These are phyloP conservation scores for Arothron firmamentum DNA, from an alignment of 2,113 vertebrate genomes.

Conservation along the genomic window DNA sequence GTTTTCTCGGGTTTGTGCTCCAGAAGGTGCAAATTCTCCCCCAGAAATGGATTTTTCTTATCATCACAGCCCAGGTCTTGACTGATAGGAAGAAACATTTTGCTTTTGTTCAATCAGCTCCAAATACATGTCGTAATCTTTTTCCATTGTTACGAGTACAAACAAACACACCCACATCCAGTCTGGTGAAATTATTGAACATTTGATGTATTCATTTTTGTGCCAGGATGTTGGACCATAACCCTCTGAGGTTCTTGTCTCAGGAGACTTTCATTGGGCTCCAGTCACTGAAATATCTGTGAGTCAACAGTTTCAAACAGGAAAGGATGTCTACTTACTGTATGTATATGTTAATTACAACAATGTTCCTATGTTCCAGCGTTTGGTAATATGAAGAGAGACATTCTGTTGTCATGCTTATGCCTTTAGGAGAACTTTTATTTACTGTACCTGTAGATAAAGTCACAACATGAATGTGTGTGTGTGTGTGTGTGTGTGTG, in stretches of 20 bases:
- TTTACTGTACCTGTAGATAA: background rate
- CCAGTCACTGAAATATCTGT: constrained; percentile 74
- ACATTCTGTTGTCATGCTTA: too few species aligned
- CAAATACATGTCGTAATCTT: too few species aligned
- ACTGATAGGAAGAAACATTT: too few species aligned
- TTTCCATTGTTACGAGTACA: too few species aligned
- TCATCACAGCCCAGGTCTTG: too few species aligned
- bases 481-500: background rate
- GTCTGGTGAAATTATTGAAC: background rate
- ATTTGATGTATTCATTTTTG: background rate
- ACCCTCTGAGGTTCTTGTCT: constrained; percentile 72
- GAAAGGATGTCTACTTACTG: background rate
- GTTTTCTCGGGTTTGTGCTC: too few species aligned
- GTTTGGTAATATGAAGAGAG: background rate
- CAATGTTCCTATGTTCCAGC: background rate
- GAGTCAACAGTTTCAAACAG: constrained; percentile 51
- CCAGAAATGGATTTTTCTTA: too few species aligned
- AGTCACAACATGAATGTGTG: background rate
- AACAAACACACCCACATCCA: too few species aligned
- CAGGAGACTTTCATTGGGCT: constrained; percentile 75
- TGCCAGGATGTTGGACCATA: constrained; percentile 80
- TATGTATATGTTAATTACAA: background rate
- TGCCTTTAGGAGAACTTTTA: background rate
- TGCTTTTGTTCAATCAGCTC: too few species aligned
- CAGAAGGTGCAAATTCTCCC: too few species aligned